A percentile compares a stretch with the other conserved stretches of the same genome.
phyloP scores from a whole-genome alignment of 2,888 invertebrate genomes.

The Pharmacophagus antenor region DNA sequence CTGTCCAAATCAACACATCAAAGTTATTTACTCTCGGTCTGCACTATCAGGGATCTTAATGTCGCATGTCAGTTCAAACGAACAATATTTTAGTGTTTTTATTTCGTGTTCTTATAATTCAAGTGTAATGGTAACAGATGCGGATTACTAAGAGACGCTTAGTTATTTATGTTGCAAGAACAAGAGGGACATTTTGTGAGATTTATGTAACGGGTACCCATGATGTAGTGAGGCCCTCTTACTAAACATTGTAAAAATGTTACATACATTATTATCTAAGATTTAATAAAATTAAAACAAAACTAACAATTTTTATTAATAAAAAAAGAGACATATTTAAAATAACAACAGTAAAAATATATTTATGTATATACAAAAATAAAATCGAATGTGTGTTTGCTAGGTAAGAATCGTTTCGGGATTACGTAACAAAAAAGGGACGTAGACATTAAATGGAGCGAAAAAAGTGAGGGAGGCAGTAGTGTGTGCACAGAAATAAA shows the following conservation, averaged over 20 bases:
- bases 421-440: not conserved
- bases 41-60: conserved; percentile 25
- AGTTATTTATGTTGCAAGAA: conserved; percentile 20
- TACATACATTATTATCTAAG: not conserved
- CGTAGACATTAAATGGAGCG: not conserved
- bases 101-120: conserved; percentile 20
- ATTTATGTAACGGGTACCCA: conserved; percentile 15
- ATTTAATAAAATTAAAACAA: too few relatives aligned
- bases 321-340: not conserved
- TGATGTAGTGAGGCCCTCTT: not conserved
- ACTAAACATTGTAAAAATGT: not conserved
- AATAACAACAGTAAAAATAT: not conserved
- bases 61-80: conserved; percentile 12
- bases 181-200: conserved; percentile 12
- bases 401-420: not conserved
- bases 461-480: not conserved
- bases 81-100: conserved; percentile 27
- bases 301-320: not conserved
- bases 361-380: not conserved
- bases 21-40: conserved; percentile 31
- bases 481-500: not conserved
- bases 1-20: conserved; percentile 31
- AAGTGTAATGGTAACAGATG: conserved; percentile 27
- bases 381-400: not conserved
- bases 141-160: conserved; percentile 15